Evolutionary conservation across 2,888 invertebrate species (phyloP), one percentile per base, ranked within the genome.

Genomic region (Pycnomerus fuliginosus): DNA sequence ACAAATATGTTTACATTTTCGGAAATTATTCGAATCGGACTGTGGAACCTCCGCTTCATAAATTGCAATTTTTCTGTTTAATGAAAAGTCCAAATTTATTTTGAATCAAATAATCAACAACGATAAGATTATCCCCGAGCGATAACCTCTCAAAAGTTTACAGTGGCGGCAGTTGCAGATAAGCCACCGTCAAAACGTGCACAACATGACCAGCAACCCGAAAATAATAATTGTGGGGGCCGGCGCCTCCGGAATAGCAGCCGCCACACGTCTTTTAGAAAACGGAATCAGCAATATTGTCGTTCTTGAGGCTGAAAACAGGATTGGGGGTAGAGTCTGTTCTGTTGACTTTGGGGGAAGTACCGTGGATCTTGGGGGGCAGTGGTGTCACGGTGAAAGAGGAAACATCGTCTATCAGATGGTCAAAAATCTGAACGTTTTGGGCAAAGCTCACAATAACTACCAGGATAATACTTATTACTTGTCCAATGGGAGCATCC

Each of bases 191-290:
- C n/a, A n/a, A n/a, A n/a, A n/a, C n/a, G n/a, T n/a, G n/a, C n/a
- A n/a, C n/a, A n/a, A n/a, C 1, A 41, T 37, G 46, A 34, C 44
- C 17, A 54, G 29, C 30, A 50, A 47, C 10, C 55, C 61, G 23
- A 62, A 63, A 60, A 69, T 80, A 23, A 50, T 81, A 42, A 76
- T 82, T 25, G 68, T 82, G 42, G 82, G 82, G 42, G 80, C 79
- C 23, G 80, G 81, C 13, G 74, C 76, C 12, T 67, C 80, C 16
- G 52, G 53, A 4, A 69, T 80, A 38, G 74, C 80, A 11, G 77
- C 79, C 14, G 78, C 78, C 13, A 64, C 70, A 8, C 68, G 69
- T 42, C 62, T 81, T 11, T 50, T 74, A 5, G 69, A 75, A 54
- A 70, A 69, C 52, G 76, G 76, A n/a, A 61, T 76, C 8, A 61